A percentile compares a stretch with the other conserved stretches of the same genome.
Conservation (phyloP, 2,888 invertebrate genomes). For the Gryllus longicercus region DNA sequence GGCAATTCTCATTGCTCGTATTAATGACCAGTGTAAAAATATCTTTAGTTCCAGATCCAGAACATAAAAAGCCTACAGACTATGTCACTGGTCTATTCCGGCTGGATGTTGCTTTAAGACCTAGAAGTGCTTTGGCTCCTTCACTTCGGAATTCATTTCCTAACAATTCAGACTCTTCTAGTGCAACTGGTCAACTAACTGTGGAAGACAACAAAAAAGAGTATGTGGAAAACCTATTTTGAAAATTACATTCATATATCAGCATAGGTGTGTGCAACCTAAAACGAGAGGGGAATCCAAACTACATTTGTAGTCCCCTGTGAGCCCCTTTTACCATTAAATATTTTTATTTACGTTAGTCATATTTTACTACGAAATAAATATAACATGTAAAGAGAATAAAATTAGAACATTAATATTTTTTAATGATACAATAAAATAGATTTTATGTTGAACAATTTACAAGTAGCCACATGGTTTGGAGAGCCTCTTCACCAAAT, state of each 20-base stretch:
- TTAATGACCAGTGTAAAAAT: too few relatives aligned
- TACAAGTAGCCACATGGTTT: too few relatives aligned
- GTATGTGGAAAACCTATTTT: background rate
- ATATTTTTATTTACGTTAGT: background rate
- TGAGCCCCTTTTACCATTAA: too few relatives aligned
- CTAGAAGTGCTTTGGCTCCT: constrained; percentile 37
- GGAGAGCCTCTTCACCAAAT: too few relatives aligned
- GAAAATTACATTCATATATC: too few relatives aligned
- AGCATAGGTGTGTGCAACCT: too few relatives aligned
- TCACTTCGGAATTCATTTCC: background rate
- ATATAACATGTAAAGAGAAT: background rate
- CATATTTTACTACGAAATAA: background rate
- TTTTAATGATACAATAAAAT: too few relatives aligned
- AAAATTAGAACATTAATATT: background rate
- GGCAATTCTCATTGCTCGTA: too few relatives aligned
- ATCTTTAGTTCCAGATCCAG: constrained; percentile 58
- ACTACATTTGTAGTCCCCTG: too few relatives aligned
- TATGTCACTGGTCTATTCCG: constrained; percentile 66
- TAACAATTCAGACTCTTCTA: background rate
- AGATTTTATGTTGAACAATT: too few relatives aligned
- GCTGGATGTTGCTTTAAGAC: constrained; percentile 54
- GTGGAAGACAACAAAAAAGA: background rate
- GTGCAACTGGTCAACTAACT: background rate
- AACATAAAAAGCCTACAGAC: constrained; percentile 65
- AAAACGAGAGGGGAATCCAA: too few relatives aligned